Base-by-base conservation (phyloP, 2,113 vertebrate genomes). In the Origma solitaria region DNA sequence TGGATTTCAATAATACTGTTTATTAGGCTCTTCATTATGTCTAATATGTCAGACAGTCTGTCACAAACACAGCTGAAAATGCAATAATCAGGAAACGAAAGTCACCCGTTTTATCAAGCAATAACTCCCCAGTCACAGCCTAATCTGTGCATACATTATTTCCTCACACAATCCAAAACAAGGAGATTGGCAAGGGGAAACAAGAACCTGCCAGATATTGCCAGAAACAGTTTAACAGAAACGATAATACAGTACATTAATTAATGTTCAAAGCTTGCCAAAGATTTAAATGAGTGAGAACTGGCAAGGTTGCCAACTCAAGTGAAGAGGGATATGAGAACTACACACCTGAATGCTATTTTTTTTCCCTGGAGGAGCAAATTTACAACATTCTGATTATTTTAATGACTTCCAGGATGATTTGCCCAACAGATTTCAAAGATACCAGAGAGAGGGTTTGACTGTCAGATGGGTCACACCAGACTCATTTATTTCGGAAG, bases 31-130 rank as follows among this genome's bases (percentile, higher is more conserved):
- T 44, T 94, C 79, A 66, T 65, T 78, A 57, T 15, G 25, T 80
- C 85, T 94, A 94, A 44, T 78, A 92, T 75, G 51, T 89, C 80
- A 94, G 71, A n/a, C 44, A 82, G 65, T 91, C 90, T 93, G 82
- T 96, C 95, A 93, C 22, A 82, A 50, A 54, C 57, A 38, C 19
- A 64, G 40, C 71, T 95, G 58, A 76, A 92, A 72, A 57, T 75
- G 60, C 37, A 64, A 37, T 62, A 95, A 81, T 61, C 28, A 2
- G 60, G 53, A 61, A 93, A 88, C 86, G 68, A 61, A 86, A 92
- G 65, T 82, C 70, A 56, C 49, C 2, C 38, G 42, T 37, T 89
- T 91, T 93, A 88, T 73, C 56, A 71, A 33, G 40, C 11, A 82
- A 10, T 88, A 90, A 60, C 30, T 96, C 37, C 71, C 31, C 45